These are phyloP conservation scores for Trogon surrucura DNA, from an alignment of 2,113 vertebrate species.

Conservation along the genomic window DNA sequence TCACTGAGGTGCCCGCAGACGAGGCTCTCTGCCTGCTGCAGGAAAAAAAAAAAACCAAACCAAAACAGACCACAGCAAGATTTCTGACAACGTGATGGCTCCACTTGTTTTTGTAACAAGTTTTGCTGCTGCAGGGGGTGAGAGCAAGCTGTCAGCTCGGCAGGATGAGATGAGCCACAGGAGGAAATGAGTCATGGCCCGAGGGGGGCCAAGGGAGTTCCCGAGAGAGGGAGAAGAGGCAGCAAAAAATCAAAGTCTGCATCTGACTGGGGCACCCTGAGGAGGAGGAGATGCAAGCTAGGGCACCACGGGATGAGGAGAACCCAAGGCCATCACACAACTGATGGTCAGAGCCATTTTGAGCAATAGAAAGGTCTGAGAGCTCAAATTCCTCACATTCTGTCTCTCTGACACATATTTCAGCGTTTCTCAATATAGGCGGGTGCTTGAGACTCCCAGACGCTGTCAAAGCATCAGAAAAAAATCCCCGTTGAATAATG, in stretches of 20 bases:
- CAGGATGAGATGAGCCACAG: background rate
- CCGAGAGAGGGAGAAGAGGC: background rate
- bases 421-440: background rate
- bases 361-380: background rate
- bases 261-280: background rate
- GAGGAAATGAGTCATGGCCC: constrained; percentile 63
- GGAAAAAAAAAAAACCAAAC: background rate
- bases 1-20: background rate
- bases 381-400: background rate
- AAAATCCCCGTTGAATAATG: rapidly evolving
- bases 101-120: background rate
- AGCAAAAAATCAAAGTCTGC: background rate
- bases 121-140: background rate
- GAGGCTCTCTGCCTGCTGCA: rapidly evolving
- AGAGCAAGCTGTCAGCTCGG: background rate
- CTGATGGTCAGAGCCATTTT: rapidly evolving
- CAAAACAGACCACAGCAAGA: background rate
- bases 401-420: background rate
- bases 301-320: background rate
- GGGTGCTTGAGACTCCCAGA: background rate
- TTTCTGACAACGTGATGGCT: rapidly evolving
- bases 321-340: rapidly evolving
- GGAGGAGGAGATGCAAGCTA: background rate
- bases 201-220: background rate
- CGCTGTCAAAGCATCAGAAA: background rate